Conservation (phyloP, 2,888 invertebrate genomes). For the Drosophila mimetica region DNA sequence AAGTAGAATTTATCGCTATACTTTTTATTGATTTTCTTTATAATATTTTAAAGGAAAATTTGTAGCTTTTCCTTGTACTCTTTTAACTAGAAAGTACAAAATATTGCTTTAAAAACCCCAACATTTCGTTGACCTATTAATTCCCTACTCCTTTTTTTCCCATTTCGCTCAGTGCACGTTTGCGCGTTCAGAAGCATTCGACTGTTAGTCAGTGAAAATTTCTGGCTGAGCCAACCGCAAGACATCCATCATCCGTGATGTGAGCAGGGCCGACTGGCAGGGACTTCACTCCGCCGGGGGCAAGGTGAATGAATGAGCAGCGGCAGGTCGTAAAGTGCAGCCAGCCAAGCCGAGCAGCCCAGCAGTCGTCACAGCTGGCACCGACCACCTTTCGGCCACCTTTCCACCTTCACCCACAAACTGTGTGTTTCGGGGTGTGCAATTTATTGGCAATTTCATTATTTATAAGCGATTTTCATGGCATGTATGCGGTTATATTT, state of each 20-base stretch:
- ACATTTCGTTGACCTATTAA: too few relatives aligned
- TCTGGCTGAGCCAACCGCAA: slow-evolving; percentile 52
- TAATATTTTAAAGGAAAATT: too few relatives aligned
- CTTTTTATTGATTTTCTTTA: too few relatives aligned
- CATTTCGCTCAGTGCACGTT: background rate
- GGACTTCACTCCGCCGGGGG: slow-evolving; percentile 29
- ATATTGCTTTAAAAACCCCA: too few relatives aligned
- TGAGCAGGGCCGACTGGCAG: slow-evolving; percentile 38
- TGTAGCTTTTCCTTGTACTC: too few relatives aligned
- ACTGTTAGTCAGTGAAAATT: slow-evolving; percentile 14
- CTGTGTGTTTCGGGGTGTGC: slow-evolving; percentile 26
- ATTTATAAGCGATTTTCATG: slow-evolving; percentile 62
- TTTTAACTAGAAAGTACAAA: too few relatives aligned
- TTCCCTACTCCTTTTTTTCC: too few relatives aligned
- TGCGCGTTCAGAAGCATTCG: slow-evolving; percentile 8
- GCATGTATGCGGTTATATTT: slow-evolving; percentile 28
- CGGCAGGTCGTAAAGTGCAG: slow-evolving; percentile 68
- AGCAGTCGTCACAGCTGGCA: slow-evolving; percentile 21
- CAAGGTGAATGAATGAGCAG: slow-evolving; percentile 39
- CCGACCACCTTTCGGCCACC: background rate
- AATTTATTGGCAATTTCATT: slow-evolving; percentile 69
- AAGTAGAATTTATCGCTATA: too few relatives aligned
- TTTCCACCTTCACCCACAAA: background rate
- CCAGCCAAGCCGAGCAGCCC: slow-evolving; percentile 42
- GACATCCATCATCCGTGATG: slow-evolving; percentile 66